phyloP scores from a whole-genome alignment of 2,888 invertebrate genomes.

The Brachyptera risi region DNA sequence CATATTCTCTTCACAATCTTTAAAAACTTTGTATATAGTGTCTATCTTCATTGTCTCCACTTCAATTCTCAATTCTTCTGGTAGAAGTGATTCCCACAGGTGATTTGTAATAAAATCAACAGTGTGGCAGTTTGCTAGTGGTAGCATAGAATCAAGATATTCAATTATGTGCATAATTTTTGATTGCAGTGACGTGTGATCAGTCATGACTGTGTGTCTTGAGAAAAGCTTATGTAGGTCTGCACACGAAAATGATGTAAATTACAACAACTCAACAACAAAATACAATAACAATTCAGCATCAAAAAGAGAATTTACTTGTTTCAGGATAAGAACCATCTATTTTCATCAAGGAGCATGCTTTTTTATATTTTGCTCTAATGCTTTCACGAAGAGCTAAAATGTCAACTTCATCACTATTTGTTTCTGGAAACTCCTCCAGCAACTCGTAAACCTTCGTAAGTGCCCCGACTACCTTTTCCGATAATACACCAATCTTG shows the following conservation, averaged over 20 bases:
- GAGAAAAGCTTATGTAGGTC: no score
- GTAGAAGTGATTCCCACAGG: conserved; percentile 60
- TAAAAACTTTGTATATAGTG: conserved; percentile 5
- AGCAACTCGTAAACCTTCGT: conserved; percentile 56
- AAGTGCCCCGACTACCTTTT: conserved; percentile 54
- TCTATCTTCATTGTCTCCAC: conserved; percentile 42
- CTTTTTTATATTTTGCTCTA: conserved; percentile 63
- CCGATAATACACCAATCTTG: conserved; percentile 38
- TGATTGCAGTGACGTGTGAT: neutral
- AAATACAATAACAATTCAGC: no score
- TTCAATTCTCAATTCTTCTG: conserved; percentile 50
- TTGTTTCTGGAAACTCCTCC: conserved; percentile 59
- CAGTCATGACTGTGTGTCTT: no score
- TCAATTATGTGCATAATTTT: neutral
- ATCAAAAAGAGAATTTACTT: conserved; percentile 56
- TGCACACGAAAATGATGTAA: no score
- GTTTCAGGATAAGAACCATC: conserved; percentile 53
- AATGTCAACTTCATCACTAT: conserved; percentile 63
- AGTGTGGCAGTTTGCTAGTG: conserved; percentile 72
- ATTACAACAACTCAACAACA: no score
- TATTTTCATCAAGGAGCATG: conserved; percentile 64
- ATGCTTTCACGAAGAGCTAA: conserved; percentile 57
- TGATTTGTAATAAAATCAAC: conserved; percentile 65
- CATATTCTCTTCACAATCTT: neutral
- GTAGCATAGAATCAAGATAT: conserved; percentile 57